phyloP scores from a whole-genome alignment of 2,113 vertebrate species.

The Alexandromys fortis region DNA sequence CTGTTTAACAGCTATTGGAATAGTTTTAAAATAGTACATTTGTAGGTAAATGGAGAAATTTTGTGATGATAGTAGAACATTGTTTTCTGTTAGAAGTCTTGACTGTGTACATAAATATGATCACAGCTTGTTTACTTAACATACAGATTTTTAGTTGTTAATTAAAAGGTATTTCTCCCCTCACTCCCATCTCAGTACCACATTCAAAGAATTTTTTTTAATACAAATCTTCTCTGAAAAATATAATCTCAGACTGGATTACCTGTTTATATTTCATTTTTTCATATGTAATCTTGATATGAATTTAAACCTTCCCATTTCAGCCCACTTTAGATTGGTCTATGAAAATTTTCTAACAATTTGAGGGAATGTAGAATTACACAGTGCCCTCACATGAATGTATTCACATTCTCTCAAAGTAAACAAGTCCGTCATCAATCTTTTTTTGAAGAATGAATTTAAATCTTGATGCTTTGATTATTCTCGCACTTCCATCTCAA shows the following conservation, averaged over 20 bases:
- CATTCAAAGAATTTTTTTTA: not conserved
- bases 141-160: not conserved
- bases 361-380: constrained; percentile 9
- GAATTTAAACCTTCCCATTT: not conserved
- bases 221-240: not conserved
- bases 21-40: not conserved
- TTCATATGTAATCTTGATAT: not conserved
- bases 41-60: not conserved
- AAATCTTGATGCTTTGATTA: constrained; percentile 1
- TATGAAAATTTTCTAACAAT: not conserved
- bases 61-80: not conserved
- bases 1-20: constrained; percentile 14
- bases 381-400: not conserved
- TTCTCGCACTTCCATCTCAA: not conserved
- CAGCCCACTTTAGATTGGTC: not conserved
- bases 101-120: not conserved
- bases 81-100: not conserved
- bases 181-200: not conserved
- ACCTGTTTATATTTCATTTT: not conserved
- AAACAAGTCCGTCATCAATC: not conserved
- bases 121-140: not conserved
- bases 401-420: not conserved
- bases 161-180: not conserved
- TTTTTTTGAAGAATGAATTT: not conserved
- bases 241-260: not conserved